These are phyloP conservation scores for Corythaixoides concolor DNA, from an alignment of 2,113 vertebrate genomes.

Conservation along the genomic window DNA sequence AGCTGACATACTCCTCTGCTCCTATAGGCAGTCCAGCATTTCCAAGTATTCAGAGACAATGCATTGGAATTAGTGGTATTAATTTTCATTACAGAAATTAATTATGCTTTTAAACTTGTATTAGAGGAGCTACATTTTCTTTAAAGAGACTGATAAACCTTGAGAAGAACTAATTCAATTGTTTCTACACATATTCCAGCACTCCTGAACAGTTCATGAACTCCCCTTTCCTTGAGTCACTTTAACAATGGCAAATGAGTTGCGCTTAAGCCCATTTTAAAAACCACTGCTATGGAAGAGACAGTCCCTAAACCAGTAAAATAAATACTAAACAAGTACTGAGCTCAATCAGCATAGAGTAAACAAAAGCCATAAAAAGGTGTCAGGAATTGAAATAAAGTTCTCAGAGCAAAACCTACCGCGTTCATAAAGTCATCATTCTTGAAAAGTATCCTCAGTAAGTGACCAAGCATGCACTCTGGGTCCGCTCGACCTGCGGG, in stretches of 20 bases:
- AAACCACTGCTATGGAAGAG: neutral
- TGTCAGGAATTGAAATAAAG: neutral
- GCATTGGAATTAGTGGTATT: neutral
- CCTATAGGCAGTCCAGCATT: neutral
- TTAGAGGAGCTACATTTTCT: neutral
- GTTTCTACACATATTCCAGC: neutral
- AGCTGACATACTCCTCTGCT: neutral
- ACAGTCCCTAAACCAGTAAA: neutral
- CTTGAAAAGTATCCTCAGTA: conserved; percentile 98
- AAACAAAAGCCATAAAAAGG: neutral
- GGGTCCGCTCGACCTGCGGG: conserved; percentile 93
- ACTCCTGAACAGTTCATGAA: neutral
- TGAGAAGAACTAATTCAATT: neutral
- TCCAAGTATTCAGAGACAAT: neutral
- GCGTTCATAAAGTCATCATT: conserved; percentile 99
- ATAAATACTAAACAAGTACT: neutral
- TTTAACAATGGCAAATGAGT: neutral
- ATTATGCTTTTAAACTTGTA: neutral
- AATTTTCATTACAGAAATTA: neutral
- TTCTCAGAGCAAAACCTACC: conserved; percentile 78
- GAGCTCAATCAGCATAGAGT: neutral
- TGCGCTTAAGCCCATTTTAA: neutral
- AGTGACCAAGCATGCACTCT: conserved; percentile 93
- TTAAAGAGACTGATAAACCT: neutral
- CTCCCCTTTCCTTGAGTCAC: neutral